Conservation (phyloP, 1,140 invertebrate genomes). For the Ips typographus region DNA sequence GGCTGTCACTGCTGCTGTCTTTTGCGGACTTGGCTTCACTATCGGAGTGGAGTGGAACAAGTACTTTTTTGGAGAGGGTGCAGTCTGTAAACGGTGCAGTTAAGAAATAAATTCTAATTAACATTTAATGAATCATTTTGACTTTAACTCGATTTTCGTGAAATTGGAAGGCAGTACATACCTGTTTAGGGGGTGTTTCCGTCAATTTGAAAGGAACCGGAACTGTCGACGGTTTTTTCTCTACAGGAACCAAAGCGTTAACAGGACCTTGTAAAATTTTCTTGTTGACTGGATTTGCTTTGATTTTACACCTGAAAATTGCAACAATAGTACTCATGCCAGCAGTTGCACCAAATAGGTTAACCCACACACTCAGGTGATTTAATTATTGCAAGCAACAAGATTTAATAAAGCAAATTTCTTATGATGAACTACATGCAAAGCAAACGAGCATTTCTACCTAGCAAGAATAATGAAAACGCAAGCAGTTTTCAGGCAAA, state of each 20-base stretch:
- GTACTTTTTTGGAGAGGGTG: slow-evolving; percentile 21
- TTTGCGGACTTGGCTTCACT: slow-evolving; percentile 13
- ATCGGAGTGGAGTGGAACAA: slow-evolving; percentile 44
- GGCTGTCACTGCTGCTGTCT: too few species aligned
- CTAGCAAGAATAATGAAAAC: background rate
- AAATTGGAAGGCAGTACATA: slow-evolving; percentile 6
- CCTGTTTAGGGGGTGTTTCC: slow-evolving; percentile 36
- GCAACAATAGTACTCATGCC: background rate
- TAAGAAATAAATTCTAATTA: background rate
- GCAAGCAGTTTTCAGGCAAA: background rate
- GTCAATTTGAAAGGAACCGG: slow-evolving; percentile 48
- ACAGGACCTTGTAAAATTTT: slow-evolving; percentile 44
- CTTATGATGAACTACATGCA: background rate
- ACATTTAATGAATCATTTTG: background rate
- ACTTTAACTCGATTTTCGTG: background rate
- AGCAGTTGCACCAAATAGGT: background rate
- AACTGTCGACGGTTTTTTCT: slow-evolving; percentile 41
- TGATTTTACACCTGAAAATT: slow-evolving; percentile 44
- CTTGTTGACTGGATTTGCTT: slow-evolving; percentile 46
- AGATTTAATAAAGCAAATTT: background rate
- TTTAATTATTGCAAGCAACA: background rate
- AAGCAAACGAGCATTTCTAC: background rate
- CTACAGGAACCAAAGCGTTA: slow-evolving; percentile 26
- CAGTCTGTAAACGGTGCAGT: background rate
- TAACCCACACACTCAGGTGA: background rate